These are phyloP conservation scores for Psittacus erithacus DNA, from an alignment of 2,113 vertebrate species.

Conservation along the genomic window DNA sequence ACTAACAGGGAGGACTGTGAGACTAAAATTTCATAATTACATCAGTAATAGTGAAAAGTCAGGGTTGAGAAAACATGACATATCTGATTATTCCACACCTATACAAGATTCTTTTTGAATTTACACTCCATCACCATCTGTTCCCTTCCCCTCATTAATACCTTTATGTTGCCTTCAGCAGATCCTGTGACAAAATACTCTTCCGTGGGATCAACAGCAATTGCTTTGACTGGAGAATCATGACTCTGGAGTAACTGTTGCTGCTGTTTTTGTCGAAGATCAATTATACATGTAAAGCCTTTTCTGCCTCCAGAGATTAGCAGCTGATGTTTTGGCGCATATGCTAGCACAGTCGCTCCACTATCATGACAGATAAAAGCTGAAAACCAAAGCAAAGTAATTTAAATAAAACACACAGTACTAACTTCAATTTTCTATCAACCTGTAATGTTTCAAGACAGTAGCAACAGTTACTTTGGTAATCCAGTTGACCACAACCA, in stretches of 20 bases:
- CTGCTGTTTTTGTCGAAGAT: constrained; percentile 87
- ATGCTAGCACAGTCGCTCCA: constrained; percentile 91
- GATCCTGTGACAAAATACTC: constrained; percentile 96
- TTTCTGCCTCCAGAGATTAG: constrained; percentile 93
- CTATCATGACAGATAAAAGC: constrained; percentile 94
- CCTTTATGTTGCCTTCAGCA: constrained; percentile 97
- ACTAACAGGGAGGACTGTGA: neutral
- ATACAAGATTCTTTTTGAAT: neutral
- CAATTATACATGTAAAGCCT: constrained; percentile 91
- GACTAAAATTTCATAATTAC: neutral
- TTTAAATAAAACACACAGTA: neutral
- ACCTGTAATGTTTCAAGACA: neutral
- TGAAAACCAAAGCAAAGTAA: constrained; percentile 67
- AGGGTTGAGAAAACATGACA: neutral
- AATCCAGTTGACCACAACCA: neutral
- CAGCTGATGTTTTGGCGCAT: constrained; percentile 92
- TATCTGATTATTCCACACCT: neutral
- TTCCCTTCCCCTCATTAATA: constrained; percentile 44
- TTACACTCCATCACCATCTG: neutral
- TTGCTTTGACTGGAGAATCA: constrained; percentile 94
- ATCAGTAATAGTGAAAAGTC: neutral
- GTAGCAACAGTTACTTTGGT: neutral
- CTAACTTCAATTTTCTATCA: neutral
- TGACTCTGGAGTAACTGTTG: constrained; percentile 94
- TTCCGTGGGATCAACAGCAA: constrained; percentile 90